phyloP scores from a whole-genome alignment of 2,113 vertebrate species.

The Carettochelys insculpta region DNA sequence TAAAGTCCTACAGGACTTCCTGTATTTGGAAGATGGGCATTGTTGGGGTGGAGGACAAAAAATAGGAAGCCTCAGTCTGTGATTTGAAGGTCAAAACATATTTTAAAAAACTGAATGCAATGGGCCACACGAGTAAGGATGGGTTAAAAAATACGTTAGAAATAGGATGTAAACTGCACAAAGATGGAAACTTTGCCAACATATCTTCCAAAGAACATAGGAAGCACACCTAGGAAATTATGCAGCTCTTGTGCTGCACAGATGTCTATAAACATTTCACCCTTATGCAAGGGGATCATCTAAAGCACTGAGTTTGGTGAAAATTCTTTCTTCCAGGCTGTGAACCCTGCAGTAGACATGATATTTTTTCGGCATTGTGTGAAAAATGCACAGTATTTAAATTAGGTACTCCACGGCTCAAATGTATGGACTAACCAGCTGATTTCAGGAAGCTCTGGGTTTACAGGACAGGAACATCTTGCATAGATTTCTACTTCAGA shows the following conservation, averaged over 20 bases:
- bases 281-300: not conserved
- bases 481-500: not conserved
- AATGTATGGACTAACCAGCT: not conserved
- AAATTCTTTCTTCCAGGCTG: not conserved
- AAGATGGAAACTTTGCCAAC: not conserved
- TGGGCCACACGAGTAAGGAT: rapidly evolving
- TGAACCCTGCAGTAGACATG: not conserved
- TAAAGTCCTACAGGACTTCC: no score
- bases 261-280: not conserved
- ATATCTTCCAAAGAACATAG: not conserved
- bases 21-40: not conserved
- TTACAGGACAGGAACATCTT: not conserved
- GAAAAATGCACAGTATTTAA: not conserved
- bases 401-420: not conserved
- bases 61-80: not conserved
- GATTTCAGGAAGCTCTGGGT: not conserved
- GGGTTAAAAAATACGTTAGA: not conserved
- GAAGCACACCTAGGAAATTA: rapidly evolving
- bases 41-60: not conserved
- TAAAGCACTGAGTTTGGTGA: not conserved
- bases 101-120: not conserved
- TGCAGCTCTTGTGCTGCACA: not conserved
- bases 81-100: not conserved
- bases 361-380: not conserved
- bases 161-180: not conserved